Evolutionary conservation across 2,888 invertebrate species (phyloP).

Genomic region (Acanthosepion esculentum): DNA sequence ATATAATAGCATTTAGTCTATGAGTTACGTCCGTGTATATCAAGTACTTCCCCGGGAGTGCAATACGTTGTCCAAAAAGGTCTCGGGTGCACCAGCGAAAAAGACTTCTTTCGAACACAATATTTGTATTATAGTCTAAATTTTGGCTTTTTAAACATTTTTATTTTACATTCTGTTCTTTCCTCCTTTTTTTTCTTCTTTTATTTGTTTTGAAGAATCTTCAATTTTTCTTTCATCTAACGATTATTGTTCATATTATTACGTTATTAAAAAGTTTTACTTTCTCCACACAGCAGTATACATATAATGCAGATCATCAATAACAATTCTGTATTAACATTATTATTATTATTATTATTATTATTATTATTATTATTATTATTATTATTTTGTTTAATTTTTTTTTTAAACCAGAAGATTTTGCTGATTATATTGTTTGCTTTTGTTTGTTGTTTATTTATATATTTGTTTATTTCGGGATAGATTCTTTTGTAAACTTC

Average conservation of each 20-base stretch:
- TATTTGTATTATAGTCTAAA: not conserved
- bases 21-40: not conserved
- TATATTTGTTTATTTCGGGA: not conserved
- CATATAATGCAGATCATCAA: not conserved
- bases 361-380: not conserved
- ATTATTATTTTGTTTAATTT: no score
- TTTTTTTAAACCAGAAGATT: no score
- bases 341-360: not conserved
- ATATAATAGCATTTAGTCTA: not conserved
- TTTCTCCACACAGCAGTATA: not conserved
- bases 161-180: not conserved
- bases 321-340: not conserved
- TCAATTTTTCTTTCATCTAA: not conserved
- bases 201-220: not conserved
- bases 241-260: not conserved
- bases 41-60: not conserved
- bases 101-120: not conserved
- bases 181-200: not conserved
- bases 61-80: not conserved
- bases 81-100: not conserved
- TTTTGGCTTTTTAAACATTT: not conserved
- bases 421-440: not conserved
- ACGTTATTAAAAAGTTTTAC: not conserved
- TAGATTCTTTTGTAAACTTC: not conserved
- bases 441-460: not conserved